Evolutionary conservation across 1,140 invertebrate species (phyloP), one percentile per base, ranked within the genome.

Genomic region (Drosophila persimilis): DNA sequence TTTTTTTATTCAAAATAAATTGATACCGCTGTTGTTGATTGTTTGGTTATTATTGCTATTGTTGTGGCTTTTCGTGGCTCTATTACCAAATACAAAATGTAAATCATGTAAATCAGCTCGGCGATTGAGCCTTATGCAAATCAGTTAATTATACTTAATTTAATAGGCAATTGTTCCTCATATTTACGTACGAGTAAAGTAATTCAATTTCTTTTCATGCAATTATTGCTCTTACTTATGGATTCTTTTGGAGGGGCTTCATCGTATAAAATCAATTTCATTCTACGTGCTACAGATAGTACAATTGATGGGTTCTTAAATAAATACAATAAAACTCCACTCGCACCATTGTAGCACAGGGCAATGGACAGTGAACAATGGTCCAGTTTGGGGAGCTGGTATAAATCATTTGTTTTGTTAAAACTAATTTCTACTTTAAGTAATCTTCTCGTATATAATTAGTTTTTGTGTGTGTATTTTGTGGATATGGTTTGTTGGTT

Each of bases 1-100:
- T 84, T 84, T 84, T 66, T 83, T 83, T 83, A 84, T 84, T 84
- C 80, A 84, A 84, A 84, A 84, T 84, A 84, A 84, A 84, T 76
- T 61, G 65, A 84, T 84, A 84, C 80, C 80, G 66, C 76, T 81
- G 51, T 60, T 80, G 20, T 51, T 56, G 46, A 43, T 57, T 66
- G 57, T 51, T 73, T 55, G 44, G 29, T 48, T 63, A 44, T 41
- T 47, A 46, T 61, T 65, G 77, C 55, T 73, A 47, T 60, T 69
- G 48, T 47, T 39, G 15, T 60, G 45, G 47, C 65, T 31, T 54
- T 52, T 15, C 6, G 22, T 71, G 45, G 47, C 65, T 24, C 65
- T 47, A 71, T 66, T 65, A 69, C 63, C 70, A 83, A 81, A 60
- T 79, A 66, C 80, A 76, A 51, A 73, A 57, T 84, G 75, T 84